Evolutionary conservation across 92 coral and sea anemone genomes (phyloP).

Genomic region (Umimayanthus kanabou): DNA sequence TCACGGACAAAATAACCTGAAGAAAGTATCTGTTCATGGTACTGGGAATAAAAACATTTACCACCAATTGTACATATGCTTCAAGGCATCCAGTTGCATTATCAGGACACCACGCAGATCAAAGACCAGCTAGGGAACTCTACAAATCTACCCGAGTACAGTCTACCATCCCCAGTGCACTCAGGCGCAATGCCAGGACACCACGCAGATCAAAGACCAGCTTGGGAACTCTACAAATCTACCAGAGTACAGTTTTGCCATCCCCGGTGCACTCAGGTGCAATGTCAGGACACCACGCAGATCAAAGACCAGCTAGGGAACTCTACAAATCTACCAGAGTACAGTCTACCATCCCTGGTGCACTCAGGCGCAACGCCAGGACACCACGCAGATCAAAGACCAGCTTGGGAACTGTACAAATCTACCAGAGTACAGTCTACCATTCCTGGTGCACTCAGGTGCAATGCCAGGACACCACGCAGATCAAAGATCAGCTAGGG

Average conservation of each 20-base stretch:
- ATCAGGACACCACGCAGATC: slow-evolving; percentile 10
- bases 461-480: slow-evolving; percentile 21
- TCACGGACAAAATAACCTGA: too few species aligned
- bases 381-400: not conserved
- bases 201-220: not conserved
- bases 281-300: slow-evolving; percentile 7
- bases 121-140: slow-evolving; percentile 15
- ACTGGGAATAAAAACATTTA: too few species aligned
- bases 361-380: slow-evolving; percentile 15
- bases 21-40: too few species aligned
- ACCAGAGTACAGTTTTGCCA: not conserved
- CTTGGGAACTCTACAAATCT: not conserved
- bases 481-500: slow-evolving; percentile 17
- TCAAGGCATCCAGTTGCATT: not conserved
- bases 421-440: not conserved
- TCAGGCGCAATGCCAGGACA: slow-evolving; percentile 13
- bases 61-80: not conserved
- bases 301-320: slow-evolving; percentile 22
- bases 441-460: not conserved
- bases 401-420: not conserved
- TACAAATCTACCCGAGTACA: not conserved
- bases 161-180: slow-evolving; percentile 16
- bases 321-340: not conserved
- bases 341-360: slow-evolving; percentile 6
- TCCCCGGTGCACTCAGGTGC: not conserved